Conservation (phyloP, 2,888 invertebrate species). For the Congeria kusceri region DNA sequence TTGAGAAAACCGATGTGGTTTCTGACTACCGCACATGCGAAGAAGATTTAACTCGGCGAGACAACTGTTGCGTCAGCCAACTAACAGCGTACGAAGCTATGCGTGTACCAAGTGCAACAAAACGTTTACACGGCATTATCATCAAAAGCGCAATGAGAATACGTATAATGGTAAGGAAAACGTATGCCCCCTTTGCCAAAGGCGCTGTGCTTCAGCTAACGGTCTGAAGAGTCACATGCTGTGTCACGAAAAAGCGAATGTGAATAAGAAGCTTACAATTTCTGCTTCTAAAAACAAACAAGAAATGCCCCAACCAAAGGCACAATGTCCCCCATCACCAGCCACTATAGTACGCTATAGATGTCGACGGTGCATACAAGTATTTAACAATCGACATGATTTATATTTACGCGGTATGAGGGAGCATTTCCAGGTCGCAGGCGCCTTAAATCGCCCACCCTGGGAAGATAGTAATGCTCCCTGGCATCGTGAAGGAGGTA, state of each 20-base stretch:
- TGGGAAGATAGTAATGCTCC: constrained; percentile 26
- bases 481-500: constrained; percentile 26
- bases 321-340: not conserved
- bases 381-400: not conserved
- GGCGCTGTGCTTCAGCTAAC: not conserved
- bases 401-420: constrained; percentile 18
- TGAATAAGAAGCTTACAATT: not conserved
- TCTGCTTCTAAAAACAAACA: too few species aligned
- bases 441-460: constrained; percentile 6
- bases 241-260: constrained; percentile 5
- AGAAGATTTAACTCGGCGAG: too few species aligned
- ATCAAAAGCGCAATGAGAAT: too few species aligned
- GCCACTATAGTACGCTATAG: not conserved
- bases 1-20: too few species aligned
- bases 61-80: too few species aligned
- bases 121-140: too few species aligned
- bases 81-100: too few species aligned
- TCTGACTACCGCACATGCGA: too few species aligned
- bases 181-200: constrained; percentile 3
- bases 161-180: too few species aligned
- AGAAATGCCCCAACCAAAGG: not conserved
- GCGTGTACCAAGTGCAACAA: too few species aligned
- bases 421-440: constrained; percentile 11
- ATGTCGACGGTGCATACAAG: constrained; percentile 14
- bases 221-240: constrained; percentile 3